Base-by-base conservation (phyloP, 2,113 vertebrate genomes). In the Hippocampus barbouri region DNA sequence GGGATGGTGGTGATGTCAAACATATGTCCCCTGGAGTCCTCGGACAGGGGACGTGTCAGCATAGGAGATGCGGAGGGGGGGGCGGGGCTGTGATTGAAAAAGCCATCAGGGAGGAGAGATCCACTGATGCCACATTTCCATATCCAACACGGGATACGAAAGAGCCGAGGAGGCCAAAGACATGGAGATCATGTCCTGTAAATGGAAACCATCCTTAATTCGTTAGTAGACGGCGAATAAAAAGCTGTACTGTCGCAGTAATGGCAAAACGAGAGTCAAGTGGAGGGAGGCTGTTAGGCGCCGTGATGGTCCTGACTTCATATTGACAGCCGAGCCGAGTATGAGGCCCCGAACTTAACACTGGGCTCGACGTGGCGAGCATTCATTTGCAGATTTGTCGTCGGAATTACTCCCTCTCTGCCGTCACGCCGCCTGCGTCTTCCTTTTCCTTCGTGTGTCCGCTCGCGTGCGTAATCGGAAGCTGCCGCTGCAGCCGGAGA, bases 11-110 rank as follows among this genome's bases (percentile, higher is more conserved):
- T 92, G 91, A 90, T 94, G 94, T 91, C 87, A 87, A 93, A 93
- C 93, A 94, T 96, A 94, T 96, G 94, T 96, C 94, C 94, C 91
- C 88, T 75, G 60, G 84, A 89, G 84, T 88, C 82, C 77, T 83
- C 76, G 86, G 84, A 83, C 84, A 77, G 80, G 72, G 53, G 78
- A 87, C 82, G 83, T 86, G 87, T 89, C 85, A 78, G 77, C 70
- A 43, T 45, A 64, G 78, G 79, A 66, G 75, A 79, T 2, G 25
- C 62, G 73, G 66, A 77, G 16, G 23, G 27, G 23, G 64, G 53
- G 30, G 66, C 45, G 16, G 25, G 4, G 30, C 2, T 30, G 3
- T 30, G 30, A 75, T 78, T 79, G 73, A 83, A 87, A 82, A 79
- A 76, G 84, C 82, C 72, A 76, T 86, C 70, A 85, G 75, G 61